Percentiles rank a stretch among this genome's conserved stretches.
These are phyloP conservation scores for Petromus typicus DNA, from an alignment of 2,113 vertebrate genomes.

Conservation along the genomic window DNA sequence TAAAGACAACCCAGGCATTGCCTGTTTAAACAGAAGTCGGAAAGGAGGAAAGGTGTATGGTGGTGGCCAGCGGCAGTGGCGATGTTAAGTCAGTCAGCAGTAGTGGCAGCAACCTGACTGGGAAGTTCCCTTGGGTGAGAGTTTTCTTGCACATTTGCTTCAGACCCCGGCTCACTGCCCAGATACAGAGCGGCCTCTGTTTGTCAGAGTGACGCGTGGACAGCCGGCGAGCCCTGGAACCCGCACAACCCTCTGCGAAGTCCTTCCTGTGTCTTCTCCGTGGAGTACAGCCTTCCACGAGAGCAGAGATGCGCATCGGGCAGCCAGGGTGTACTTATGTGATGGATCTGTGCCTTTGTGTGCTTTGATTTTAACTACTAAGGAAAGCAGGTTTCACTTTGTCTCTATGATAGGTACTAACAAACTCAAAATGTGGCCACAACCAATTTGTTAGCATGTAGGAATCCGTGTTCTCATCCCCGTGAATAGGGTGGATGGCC, in stretches of 20 bases:
- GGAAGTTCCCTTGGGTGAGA: background rate
- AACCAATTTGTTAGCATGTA: background rate
- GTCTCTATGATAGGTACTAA: background rate
- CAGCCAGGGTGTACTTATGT: background rate
- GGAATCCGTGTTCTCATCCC: background rate
- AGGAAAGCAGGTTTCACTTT: background rate
- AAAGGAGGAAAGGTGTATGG: background rate
- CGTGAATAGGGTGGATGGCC: background rate
- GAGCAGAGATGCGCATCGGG: background rate
- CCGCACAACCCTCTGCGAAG: background rate
- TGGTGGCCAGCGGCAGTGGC: background rate
- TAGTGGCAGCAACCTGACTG: background rate
- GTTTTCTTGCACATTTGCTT: background rate
- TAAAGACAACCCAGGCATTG: background rate
- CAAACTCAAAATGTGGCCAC: slow-evolving; percentile 13
- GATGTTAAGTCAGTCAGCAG: background rate
- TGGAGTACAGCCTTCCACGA: background rate
- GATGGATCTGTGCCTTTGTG: background rate
- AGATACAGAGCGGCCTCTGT: background rate
- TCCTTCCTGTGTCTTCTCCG: slow-evolving; percentile 21
- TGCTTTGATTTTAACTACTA: slow-evolving; percentile 4
- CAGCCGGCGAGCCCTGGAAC: background rate
- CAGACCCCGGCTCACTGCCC: background rate
- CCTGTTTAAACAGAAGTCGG: background rate
- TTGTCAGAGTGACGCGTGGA: background rate